Evolutionary conservation across 2,888 invertebrate genomes (phyloP).

Genomic region (Proisotoma minuta): DNA sequence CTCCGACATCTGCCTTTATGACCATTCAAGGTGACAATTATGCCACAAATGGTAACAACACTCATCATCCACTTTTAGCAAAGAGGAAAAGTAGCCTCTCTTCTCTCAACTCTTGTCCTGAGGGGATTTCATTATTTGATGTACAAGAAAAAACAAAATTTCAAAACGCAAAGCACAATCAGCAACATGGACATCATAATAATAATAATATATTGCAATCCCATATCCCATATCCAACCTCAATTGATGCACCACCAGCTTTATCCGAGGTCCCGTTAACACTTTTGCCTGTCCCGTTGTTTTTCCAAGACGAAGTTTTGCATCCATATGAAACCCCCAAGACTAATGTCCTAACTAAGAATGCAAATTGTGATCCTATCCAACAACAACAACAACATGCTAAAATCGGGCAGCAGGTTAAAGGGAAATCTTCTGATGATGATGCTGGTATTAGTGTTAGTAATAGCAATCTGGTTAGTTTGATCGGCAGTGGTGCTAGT

Average conservation of each 20-base stretch:
- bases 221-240: no score
- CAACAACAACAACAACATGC: neutral
- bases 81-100: constrained; percentile 7
- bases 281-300: constrained; percentile 47
- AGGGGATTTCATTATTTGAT: neutral
- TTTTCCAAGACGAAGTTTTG: constrained; percentile 40
- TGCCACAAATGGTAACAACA: neutral
- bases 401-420: neutral
- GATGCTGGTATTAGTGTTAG: neutral
- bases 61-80: neutral
- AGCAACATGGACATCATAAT: constrained; percentile 10
- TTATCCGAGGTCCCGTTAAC: constrained; percentile 43
- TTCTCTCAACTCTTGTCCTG: neutral
- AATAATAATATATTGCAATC: no score
- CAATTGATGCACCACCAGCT: constrained; percentile 13
- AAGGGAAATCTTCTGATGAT: neutral
- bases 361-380: neutral
- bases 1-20: constrained; percentile 26
- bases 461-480: neutral
- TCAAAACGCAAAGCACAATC: constrained; percentile 4
- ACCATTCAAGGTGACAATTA: neutral
- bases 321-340: neutral
- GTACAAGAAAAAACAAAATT: neutral
- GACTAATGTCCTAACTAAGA: neutral
- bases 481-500: neutral